phyloP scores from a whole-genome alignment of 2,797 vertebrate genomes.

The Betta splendens region DNA sequence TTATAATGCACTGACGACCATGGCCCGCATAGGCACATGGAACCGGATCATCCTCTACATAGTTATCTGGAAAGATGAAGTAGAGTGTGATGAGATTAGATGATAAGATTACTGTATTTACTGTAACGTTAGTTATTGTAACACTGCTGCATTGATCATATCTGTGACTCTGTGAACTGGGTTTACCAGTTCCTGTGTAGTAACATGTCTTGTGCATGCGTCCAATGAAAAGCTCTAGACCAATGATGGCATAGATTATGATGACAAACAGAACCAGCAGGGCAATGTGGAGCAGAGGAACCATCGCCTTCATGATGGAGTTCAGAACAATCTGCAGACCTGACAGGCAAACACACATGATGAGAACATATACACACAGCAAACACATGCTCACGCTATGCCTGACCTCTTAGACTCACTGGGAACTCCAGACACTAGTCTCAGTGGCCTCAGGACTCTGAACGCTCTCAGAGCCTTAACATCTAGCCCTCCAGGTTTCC shows the following conservation, averaged over 20 bases:
- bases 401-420: conserved; percentile 82
- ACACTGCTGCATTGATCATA: too few relatives aligned
- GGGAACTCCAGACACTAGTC: conserved; percentile 97
- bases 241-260: conserved; percentile 96
- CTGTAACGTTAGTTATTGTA: too few relatives aligned
- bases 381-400: not conserved
- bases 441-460: conserved; percentile 92
- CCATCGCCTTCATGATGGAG: conserved; percentile 96
- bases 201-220: conserved; percentile 95
- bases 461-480: conserved; percentile 98
- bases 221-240: conserved; percentile 93
- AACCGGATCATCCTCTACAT: conserved; percentile 93
- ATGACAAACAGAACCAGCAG: conserved; percentile 94
- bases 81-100: too few relatives aligned
- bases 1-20: conserved; percentile 88
- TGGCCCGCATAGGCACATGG: conserved; percentile 96
- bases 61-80: conserved; percentile 83
- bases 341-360: conserved; percentile 53
- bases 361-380: conserved; percentile 2
- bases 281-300: conserved; percentile 93
- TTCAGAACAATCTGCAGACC: conserved; percentile 95
- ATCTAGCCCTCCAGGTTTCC: conserved; percentile 96
- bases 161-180: not conserved
- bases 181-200: conserved; percentile 79
- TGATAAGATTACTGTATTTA: too few relatives aligned